Percentiles rank a stretch among this genome's conserved stretches.
phyloP scores from a whole-genome alignment of 2,888 invertebrate species.

The Mythimna lalbum region DNA sequence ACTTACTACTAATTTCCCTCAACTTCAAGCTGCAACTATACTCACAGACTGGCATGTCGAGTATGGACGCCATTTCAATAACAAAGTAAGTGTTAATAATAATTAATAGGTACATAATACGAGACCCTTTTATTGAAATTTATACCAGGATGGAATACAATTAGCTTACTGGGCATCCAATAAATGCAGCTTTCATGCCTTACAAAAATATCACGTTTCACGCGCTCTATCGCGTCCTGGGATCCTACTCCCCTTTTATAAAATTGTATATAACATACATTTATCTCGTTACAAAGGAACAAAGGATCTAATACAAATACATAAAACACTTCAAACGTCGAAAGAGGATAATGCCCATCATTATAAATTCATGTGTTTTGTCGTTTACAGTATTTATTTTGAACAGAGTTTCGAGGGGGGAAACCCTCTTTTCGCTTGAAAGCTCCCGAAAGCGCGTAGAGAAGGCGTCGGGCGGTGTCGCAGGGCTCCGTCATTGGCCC shows the following conservation, averaged over 20 bases:
- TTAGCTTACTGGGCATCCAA: conserved; percentile 75
- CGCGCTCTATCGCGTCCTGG: conserved; percentile 82
- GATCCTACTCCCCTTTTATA: conserved; percentile 83
- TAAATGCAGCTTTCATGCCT: conserved; percentile 79
- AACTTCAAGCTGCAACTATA: conserved; percentile 6
- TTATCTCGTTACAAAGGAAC: conserved; percentile 87
- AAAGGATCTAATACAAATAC: conserved; percentile 86
- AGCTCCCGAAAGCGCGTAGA: conserved; percentile 85
- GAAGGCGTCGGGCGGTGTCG: conserved; percentile 84
- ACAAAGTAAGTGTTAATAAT: conserved; percentile 59
- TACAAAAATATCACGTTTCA: conserved; percentile 88
- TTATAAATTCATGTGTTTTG: conserved; percentile 90
- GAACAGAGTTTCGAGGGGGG: conserved; percentile 87
- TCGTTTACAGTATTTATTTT: conserved; percentile 90
- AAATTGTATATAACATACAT: conserved; percentile 81
- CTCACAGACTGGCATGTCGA: not conserved
- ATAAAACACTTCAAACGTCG: conserved; percentile 89
- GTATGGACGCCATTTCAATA: conserved; percentile 47
- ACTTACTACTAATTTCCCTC: not conserved
- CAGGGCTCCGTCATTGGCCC: conserved; percentile 77
- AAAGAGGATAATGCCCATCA: conserved; percentile 89
- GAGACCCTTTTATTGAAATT: conserved; percentile 67
- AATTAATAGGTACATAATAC: conserved; percentile 52
- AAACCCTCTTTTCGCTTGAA: conserved; percentile 88
- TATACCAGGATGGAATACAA: conserved; percentile 68